These are phyloP conservation scores for Melipona quadrifasciata DNA, from an alignment of 1,140 invertebrate species.

Conservation along the genomic window DNA sequence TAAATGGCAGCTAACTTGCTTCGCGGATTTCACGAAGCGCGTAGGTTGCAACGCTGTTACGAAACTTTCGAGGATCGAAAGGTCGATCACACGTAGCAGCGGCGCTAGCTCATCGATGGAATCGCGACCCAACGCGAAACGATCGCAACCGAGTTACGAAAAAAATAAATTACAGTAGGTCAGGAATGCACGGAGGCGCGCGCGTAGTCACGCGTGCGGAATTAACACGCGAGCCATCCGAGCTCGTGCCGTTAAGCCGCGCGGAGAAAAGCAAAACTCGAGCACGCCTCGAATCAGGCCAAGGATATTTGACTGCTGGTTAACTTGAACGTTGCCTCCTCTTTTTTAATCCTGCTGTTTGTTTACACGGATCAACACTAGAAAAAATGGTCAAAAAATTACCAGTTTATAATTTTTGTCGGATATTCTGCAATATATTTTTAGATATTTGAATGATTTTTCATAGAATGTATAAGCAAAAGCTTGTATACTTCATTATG, in stretches of 20 bases:
- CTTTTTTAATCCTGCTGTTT: too few relatives aligned
- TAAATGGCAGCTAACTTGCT: constrained; percentile 6
- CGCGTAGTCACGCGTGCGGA: neutral
- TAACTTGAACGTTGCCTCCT: too few relatives aligned
- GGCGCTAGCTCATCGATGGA: neutral
- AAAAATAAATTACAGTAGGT: constrained; percentile 31
- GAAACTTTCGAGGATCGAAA: neutral
- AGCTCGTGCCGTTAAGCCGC: neutral
- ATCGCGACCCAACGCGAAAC: neutral
- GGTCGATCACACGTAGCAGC: neutral
- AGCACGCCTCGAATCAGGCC: neutral
- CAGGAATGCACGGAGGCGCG: neutral
- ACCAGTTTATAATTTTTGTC: too few relatives aligned
- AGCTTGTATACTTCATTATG: too few relatives aligned
- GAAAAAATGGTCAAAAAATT: too few relatives aligned
- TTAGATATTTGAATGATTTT: too few relatives aligned
- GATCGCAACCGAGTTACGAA: constrained; percentile 21
- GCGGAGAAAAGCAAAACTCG: constrained; percentile 3
- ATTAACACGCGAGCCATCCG: neutral
- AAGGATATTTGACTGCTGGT: neutral
- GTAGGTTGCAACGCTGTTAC: too few relatives aligned
- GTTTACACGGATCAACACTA: too few relatives aligned
- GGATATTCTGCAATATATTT: too few relatives aligned
- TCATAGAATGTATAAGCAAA: too few relatives aligned
- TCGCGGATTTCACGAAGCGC: neutral